Base-by-base conservation (phyloP, 2,888 invertebrate species). In the Leptogaster cylindrica region DNA sequence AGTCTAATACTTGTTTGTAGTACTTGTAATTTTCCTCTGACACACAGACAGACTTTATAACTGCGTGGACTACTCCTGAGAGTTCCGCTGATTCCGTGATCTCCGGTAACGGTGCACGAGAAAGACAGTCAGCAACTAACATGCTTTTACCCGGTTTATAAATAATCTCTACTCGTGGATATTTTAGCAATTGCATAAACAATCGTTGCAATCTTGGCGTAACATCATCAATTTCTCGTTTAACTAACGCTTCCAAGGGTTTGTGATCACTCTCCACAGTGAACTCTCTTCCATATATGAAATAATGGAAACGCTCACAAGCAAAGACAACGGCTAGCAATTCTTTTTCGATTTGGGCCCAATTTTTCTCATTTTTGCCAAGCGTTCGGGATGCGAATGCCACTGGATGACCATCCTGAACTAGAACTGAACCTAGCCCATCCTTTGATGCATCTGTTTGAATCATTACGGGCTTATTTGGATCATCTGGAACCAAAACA, bases 351-450 rank as follows among this genome's bases (percentile, higher is more conserved):
- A 70, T 70, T 25, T 66, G 71, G 12, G 70, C 67, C 51, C 68
- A 70, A 12, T 64, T 70, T 20, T 20, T 39, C 70, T 76, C 73
- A 25, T 70, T 72, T 20, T 71, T 71, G 28, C 73, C 73, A 33
- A 73, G 65, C 14, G 65, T 68, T 28, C 73, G 65, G 2, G 75
- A 75, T 39, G 72, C 71, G 71, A 73, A 75, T 1, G 71, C 4
- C n/a, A 70, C 31, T 10, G 65, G 68, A 16, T n/a, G 31, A 8
- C 46, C 46, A 6, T 67, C 33, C 46, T 70, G 70, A 6, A 68
- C 7, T 4, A 70, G 39, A n/a, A 27, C 23, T 12, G 50, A 25
- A 4, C 70, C 70, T 23, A 69, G 8, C 3, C 66, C 70, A 14
- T 28, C 8, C 8, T 46, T 36, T 46, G 70, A 70, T 28, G 61